A percentile compares a stretch with the other conserved stretches of the same genome.
These are phyloP conservation scores for Zonotrichia leucophrys DNA, from an alignment of 2,113 vertebrate species.

Conservation along the genomic window DNA sequence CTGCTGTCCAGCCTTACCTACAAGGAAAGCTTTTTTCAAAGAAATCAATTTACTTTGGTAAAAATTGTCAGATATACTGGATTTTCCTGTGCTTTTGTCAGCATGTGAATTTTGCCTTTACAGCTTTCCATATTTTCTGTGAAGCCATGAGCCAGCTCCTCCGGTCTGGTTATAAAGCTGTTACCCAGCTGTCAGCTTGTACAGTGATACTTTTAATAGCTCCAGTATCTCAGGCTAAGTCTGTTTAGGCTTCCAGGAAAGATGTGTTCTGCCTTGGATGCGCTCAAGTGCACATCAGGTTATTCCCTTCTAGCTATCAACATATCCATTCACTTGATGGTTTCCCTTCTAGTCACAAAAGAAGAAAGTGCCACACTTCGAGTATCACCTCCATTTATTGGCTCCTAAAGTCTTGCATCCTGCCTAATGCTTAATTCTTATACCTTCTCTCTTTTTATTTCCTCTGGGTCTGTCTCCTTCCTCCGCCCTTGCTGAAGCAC, in stretches of 20 bases:
- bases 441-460: neutral
- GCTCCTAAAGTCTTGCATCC: neutral
- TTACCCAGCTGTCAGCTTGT: neutral
- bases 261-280: neutral
- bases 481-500: neutral
- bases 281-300: rapidly evolving
- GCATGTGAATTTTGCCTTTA: neutral
- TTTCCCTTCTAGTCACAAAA: neutral
- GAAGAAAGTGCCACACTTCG: neutral
- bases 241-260: neutral
- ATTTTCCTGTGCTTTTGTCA: neutral
- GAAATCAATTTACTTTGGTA: neutral
- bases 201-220: neutral
- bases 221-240: neutral
- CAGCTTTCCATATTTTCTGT: neutral
- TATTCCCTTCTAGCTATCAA: neutral
- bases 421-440: neutral
- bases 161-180: neutral
- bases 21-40: neutral
- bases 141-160: neutral
- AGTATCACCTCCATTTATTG: neutral
- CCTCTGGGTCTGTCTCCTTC: neutral
- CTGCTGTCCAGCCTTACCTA: neutral
- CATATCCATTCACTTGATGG: neutral
- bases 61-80: neutral